A percentile compares a stretch with the other conserved stretches of the same genome.
Conservation (phyloP, 2,113 vertebrate genomes). For the Engraulis encrasicolus region DNA sequence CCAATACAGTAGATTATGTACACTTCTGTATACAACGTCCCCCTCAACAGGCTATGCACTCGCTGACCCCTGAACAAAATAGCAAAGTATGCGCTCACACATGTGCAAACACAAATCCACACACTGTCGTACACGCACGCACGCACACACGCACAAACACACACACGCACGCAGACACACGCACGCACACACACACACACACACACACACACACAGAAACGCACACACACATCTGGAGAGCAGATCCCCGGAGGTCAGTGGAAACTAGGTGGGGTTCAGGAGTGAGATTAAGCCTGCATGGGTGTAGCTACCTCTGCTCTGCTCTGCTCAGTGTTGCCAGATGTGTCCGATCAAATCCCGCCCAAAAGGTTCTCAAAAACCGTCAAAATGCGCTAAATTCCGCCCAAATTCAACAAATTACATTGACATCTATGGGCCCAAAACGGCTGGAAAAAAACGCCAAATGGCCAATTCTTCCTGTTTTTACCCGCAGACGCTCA, state of each 20-base stretch:
- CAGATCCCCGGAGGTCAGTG: constrained; percentile 39
- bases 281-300: constrained; percentile 37
- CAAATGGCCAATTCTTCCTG: too few species aligned
- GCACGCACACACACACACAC: constrained; percentile 19
- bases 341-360: too few species aligned
- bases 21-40: too few species aligned
- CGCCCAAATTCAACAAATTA: too few species aligned
- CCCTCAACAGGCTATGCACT: background rate
- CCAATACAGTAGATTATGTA: too few species aligned
- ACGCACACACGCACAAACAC: constrained; percentile 5
- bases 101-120: background rate
- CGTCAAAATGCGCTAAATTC: too few species aligned
- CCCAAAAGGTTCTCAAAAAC: too few species aligned
- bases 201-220: constrained; percentile 36
- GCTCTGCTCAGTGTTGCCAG: too few species aligned
- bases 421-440: too few species aligned
- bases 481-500: too few species aligned
- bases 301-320: too few species aligned
- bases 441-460: too few species aligned
- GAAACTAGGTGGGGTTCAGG: constrained; percentile 23
- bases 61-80: background rate
- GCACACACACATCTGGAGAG: constrained; percentile 45
- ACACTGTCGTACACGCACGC: background rate
- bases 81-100: background rate
- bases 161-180: background rate